Percentiles rank a stretch among this genome's conserved stretches.
Conservation (phyloP, 1,140 invertebrate genomes). For the Papilio xuthus region DNA sequence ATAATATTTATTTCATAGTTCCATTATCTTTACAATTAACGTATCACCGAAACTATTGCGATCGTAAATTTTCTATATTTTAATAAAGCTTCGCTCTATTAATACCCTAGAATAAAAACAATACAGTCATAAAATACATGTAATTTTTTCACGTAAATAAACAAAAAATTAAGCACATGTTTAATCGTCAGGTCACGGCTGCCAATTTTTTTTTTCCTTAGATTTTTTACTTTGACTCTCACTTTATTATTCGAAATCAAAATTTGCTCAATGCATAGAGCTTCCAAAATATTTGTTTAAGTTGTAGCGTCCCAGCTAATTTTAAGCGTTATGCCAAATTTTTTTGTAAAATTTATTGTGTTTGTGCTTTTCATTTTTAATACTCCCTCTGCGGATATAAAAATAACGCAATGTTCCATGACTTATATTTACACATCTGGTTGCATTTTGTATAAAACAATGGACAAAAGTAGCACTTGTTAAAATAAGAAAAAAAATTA, state of each 20-base stretch:
- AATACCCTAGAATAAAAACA: background rate
- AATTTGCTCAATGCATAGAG: conserved; percentile 69
- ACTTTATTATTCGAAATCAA: conserved; percentile 41
- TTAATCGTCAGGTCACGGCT: conserved; percentile 15
- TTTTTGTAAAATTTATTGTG: conserved; percentile 40
- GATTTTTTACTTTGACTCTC: conserved; percentile 34
- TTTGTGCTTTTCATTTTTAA: conserved; percentile 29
- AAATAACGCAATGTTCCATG: conserved; percentile 27
- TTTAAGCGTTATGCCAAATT: conserved; percentile 55
- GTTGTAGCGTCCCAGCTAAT: conserved; percentile 29
- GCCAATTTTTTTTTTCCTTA: background rate
- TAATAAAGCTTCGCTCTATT: background rate
- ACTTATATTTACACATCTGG: background rate
- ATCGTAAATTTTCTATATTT: background rate
- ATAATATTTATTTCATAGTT: background rate
- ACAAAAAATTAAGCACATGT: conserved; percentile 13
- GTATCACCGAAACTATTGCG: background rate
- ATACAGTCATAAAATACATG: background rate
- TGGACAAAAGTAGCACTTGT: background rate
- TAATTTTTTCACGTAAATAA: background rate
- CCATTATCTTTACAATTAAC: background rate
- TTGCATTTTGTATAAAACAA: background rate
- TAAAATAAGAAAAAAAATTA: background rate
- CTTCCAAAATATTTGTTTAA: conserved; percentile 58
- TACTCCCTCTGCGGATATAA: conserved; percentile 12